Conservation (phyloP, 1,140 invertebrate genomes). For the Pogonomyrmex californicus region DNA sequence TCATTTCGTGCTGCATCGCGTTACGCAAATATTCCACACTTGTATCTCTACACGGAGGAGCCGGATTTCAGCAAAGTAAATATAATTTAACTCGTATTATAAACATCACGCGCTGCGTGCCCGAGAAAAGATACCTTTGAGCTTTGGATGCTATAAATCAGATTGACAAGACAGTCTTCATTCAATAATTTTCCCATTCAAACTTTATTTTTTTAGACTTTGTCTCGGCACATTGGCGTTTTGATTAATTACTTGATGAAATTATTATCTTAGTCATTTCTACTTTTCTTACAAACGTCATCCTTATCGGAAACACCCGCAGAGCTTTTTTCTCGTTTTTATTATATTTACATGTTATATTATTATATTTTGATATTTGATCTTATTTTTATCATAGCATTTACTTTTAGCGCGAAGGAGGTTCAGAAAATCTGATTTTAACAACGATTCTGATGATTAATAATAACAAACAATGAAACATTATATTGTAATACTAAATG, state of each 20-base stretch:
- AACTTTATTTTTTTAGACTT: slow-evolving; percentile 36
- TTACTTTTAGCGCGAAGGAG: background rate
- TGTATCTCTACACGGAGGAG: background rate
- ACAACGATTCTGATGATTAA: background rate
- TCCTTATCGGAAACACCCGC: background rate
- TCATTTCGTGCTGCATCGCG: slow-evolving; percentile 49
- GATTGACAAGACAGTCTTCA: slow-evolving; percentile 35
- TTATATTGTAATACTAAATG: background rate
- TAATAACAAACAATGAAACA: background rate
- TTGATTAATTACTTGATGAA: background rate
- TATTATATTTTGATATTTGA: background rate
- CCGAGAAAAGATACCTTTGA: slow-evolving; percentile 44
- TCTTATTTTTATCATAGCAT: background rate
- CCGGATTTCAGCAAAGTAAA: slow-evolving; percentile 44
- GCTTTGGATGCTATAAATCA: slow-evolving; percentile 28
- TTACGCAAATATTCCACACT: slow-evolving; percentile 59
- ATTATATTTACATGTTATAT: background rate
- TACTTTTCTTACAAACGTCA: background rate
- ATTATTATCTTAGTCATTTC: slow-evolving; percentile 23
- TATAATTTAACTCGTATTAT: slow-evolving; percentile 62
- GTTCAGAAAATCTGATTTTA: background rate
- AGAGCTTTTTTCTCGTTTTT: background rate
- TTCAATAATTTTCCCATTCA: slow-evolving; percentile 12
- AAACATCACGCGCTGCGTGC: slow-evolving; percentile 16
- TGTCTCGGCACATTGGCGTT: background rate